These are phyloP conservation scores for Morus bassanus DNA, from an alignment of 2,797 vertebrate genomes.

Conservation along the genomic window DNA sequence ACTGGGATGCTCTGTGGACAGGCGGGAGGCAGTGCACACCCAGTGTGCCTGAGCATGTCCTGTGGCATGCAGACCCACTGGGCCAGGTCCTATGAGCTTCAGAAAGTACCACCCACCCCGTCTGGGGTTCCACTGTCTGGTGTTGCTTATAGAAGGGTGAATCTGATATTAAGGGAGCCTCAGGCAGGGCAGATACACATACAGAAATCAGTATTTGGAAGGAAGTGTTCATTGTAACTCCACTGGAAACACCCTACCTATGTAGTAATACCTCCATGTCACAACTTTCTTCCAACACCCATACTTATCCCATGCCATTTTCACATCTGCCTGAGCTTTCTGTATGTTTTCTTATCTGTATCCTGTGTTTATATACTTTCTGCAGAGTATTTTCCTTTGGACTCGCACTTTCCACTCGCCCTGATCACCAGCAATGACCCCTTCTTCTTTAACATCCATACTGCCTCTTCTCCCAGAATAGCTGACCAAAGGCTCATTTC, in stretches of 20 bases:
- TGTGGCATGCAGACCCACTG: neutral
- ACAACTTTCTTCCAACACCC: neutral
- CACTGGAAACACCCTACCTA: neutral
- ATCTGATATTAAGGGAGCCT: neutral
- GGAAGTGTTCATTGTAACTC: neutral
- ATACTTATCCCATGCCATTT: neutral
- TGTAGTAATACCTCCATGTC: neutral
- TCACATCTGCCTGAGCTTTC: neutral
- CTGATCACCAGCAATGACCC: neutral
- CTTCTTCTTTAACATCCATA: neutral
- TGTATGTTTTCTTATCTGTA: neutral
- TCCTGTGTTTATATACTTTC: neutral
- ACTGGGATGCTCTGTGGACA: neutral
- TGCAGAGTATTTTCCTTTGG: neutral
- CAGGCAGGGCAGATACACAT: neutral
- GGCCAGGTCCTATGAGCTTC: neutral
- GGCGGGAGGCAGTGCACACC: neutral
- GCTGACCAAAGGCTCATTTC: neutral
- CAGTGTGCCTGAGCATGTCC: neutral
- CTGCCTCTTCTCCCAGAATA: neutral
- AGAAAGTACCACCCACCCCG: neutral
- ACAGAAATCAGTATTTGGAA: neutral
- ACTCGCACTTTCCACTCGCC: neutral
- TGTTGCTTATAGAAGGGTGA: neutral
- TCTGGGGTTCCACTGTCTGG: neutral